phyloP scores from a whole-genome alignment of 2,888 invertebrate genomes.

The Pseudoips prasinana region DNA sequence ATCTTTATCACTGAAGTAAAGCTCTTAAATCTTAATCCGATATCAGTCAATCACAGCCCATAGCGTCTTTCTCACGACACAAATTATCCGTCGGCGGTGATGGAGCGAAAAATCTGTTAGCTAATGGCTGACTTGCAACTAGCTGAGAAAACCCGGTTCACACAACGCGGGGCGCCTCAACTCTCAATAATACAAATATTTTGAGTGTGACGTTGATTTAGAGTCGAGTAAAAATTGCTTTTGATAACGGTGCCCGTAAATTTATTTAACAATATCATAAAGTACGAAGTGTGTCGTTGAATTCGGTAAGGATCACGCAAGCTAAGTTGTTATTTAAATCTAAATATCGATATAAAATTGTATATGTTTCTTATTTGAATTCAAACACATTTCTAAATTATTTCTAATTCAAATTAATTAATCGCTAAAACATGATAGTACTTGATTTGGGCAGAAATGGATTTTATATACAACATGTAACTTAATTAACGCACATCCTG shows the following conservation, averaged over 20 bases:
- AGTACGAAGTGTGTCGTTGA: conserved; percentile 6
- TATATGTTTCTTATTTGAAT: too few species aligned
- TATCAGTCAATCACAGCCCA: conserved; percentile 37
- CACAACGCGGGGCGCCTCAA: conserved; percentile 11
- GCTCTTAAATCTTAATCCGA: conserved; percentile 31
- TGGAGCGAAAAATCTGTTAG: conserved; percentile 33
- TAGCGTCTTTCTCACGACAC: conserved; percentile 42
- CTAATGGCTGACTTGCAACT: conserved; percentile 45
- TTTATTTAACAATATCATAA: conserved; percentile 3
- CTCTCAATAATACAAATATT: conserved; percentile 5
- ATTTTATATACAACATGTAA: too few species aligned
- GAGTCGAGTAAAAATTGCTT: neutral
- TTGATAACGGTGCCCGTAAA: neutral
- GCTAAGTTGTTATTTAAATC: conserved; percentile 3
- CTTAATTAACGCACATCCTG: too few species aligned
- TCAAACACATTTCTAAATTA: too few species aligned
- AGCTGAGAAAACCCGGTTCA: conserved; percentile 23
- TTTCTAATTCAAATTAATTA: too few species aligned
- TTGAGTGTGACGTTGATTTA: conserved; percentile 7
- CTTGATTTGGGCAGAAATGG: too few species aligned
- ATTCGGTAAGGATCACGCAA: conserved; percentile 5
- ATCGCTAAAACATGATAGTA: too few species aligned
- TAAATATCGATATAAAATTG: conserved; percentile 12
- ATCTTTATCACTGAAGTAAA: conserved; percentile 8
- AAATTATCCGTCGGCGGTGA: conserved; percentile 38